These are phyloP conservation scores for Amazona guildingii DNA, from an alignment of 2,113 vertebrate species.

Conservation along the genomic window DNA sequence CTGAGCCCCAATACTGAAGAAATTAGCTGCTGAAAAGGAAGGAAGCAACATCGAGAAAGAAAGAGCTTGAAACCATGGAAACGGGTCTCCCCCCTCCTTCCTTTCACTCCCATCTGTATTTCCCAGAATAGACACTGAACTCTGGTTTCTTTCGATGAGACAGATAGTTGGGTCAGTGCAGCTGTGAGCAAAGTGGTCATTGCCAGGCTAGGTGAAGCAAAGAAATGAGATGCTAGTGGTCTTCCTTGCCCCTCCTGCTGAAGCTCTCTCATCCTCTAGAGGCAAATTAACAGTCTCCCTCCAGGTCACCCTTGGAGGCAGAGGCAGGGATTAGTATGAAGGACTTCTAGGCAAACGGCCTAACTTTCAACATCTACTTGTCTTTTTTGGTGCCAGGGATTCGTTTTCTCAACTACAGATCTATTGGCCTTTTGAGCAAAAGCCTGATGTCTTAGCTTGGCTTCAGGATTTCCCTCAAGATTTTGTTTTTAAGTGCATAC, in stretches of 20 bases:
- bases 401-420: conserved; percentile 5
- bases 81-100: conserved; percentile 2
- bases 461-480: conserved; percentile 34
- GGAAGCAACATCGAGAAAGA: conserved; percentile 7
- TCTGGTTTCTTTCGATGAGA: conserved; percentile 51
- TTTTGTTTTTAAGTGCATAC: not conserved
- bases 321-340: not conserved
- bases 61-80: conserved; percentile 68
- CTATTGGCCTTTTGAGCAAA: conserved; percentile 22
- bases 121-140: conserved; percentile 65
- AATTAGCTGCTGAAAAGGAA: conserved; percentile 39
- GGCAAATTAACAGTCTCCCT: not conserved
- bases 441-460: conserved; percentile 2
- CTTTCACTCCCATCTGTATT: conserved; percentile 49
- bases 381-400: not conserved
- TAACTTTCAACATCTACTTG: conserved; percentile 30
- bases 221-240: not conserved
- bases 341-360: not conserved
- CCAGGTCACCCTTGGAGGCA: not conserved
- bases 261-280: not conserved
- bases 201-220: not conserved
- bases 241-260: not conserved
- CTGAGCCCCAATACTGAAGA: not conserved
- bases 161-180: conserved; percentile 21
- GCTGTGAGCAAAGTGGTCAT: conserved; percentile 24